Conservation (phyloP, 2,888 invertebrate species). For the Meteorus colon region DNA sequence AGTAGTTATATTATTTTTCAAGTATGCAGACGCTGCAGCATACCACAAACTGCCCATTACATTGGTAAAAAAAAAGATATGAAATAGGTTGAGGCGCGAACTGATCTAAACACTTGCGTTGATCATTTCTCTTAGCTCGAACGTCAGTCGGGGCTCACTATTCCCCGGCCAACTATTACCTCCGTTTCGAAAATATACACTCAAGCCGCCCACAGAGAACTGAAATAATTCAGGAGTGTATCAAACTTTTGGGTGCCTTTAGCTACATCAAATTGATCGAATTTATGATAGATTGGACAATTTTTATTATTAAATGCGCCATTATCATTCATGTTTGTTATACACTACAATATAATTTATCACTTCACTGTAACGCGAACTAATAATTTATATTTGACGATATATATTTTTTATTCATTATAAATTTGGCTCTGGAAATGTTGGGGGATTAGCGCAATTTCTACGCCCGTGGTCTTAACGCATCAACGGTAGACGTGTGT, state of each 20-base stretch:
- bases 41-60: not conserved
- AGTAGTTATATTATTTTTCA: no score
- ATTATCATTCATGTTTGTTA: not conserved
- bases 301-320: not conserved
- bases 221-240: constrained; percentile 57
- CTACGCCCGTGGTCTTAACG: constrained; percentile 19
- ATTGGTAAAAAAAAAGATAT: not conserved
- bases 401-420: not conserved
- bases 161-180: constrained; percentile 61
- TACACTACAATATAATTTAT: not conserved
- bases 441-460: constrained; percentile 26
- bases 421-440: not conserved
- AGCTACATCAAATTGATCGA: not conserved
- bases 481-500: constrained; percentile 6
- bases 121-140: constrained; percentile 18
- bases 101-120: constrained; percentile 11
- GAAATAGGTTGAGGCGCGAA: not conserved
- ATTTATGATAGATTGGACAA: not conserved
- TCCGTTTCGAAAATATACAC: constrained; percentile 65
- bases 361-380: not conserved
- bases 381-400: not conserved
- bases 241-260: not conserved
- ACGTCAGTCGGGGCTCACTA: constrained; percentile 47
- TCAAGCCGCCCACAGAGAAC: constrained; percentile 53
- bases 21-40: not conserved